Conservation (phyloP, 2,113 vertebrate species). For the Anthoscopus minutus region DNA sequence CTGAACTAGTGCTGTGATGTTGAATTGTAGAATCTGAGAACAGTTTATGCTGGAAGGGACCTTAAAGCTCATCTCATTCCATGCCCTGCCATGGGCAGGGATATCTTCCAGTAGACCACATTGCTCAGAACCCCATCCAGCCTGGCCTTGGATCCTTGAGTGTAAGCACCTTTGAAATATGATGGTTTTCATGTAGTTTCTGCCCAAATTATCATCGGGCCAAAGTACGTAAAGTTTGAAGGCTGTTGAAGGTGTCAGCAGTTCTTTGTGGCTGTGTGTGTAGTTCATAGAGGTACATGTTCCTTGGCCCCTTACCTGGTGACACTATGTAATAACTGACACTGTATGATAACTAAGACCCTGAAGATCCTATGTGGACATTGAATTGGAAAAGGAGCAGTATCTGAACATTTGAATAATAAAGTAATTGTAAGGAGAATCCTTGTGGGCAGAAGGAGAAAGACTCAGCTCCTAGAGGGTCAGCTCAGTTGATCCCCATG, state of each 20-base stretch:
- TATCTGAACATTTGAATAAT: background rate
- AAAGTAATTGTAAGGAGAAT: background rate
- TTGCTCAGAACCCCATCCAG: background rate
- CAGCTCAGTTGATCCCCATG: background rate
- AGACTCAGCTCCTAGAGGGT: background rate
- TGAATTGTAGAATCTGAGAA: background rate
- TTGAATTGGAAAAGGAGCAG: background rate
- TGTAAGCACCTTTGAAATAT: background rate
- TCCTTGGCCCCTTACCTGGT: background rate
- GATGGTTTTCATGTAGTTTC: background rate
- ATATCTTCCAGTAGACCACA: background rate
- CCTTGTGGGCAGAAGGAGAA: background rate
- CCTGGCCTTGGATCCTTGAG: background rate
- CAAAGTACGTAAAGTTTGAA: background rate
- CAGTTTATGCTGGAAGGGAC: background rate
- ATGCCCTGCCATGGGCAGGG: background rate
- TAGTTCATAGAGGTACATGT: background rate
- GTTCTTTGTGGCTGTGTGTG: background rate
- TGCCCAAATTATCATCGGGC: background rate
- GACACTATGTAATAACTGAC: background rate
- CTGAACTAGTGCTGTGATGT: background rate
- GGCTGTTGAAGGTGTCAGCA: background rate
- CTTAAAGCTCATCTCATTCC: background rate
- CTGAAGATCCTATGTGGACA: background rate
- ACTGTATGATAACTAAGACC: background rate